Base-by-base conservation (phyloP, 2,113 vertebrate species). In the Morone chrysops region DNA sequence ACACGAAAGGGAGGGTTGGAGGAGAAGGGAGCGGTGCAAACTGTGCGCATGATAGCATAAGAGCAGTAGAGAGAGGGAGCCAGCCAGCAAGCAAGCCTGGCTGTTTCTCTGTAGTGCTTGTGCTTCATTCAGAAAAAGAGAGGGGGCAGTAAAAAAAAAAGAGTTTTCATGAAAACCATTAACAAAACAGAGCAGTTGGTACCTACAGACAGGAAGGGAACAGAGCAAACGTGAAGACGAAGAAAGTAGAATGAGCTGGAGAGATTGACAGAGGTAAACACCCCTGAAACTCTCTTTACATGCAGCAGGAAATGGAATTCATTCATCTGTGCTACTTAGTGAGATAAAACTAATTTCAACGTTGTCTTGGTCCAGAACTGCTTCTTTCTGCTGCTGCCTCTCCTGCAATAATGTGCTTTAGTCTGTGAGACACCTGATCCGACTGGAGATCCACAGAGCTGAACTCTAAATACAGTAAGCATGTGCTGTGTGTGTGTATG, bases 101-200 rank as follows among this genome's bases (percentile, higher is more conserved):
- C 87, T 80, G 67, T 83, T 70, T 92, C 77, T 83, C 75, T 85
- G 74, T 88, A 62, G 74, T 87, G 87, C 77, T 83, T 87, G 84
- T 80, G 83, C 87, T 94, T 92, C 94, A 95, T 96, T 96, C 93
- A 95, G 92, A 94, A 95, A 95, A 95, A 93, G 75, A 84, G 86
- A 87, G 87, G 82, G 84, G 84, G 91, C 85, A 70, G 83, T 90
- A 80, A 75, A 87, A 87, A 87, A 87, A 47, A 86, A 78, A 70
- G 84, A 83, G 85, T 78, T 80, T 83, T 86, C 68, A 81, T 77
- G 59, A 82, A 88, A 72, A 16, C 66, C 69, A 75, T 81, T 66
- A 72, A 87, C 56, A 70, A 88, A 78, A 61, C 43, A 10, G 56
- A 74, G 82, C 62, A 67, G 18, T 51, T 62, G 68, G 47, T 54